Conservation (phyloP, 2,113 vertebrate genomes). For the rat (Rattus norvegicus) region DNA sequence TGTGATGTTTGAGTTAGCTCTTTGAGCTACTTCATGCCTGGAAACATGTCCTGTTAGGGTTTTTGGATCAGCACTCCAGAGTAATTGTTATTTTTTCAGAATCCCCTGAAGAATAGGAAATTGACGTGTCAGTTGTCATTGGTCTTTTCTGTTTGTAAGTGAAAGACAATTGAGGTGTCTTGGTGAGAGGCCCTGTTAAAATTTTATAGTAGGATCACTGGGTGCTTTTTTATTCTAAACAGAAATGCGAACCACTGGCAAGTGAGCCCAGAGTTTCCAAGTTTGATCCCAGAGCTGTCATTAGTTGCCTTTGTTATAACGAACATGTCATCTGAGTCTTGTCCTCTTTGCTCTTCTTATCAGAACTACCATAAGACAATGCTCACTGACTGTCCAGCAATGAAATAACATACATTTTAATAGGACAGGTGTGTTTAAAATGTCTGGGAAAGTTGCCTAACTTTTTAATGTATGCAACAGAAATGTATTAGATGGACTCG, state of each 20-base stretch:
- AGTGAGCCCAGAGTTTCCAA: not conserved
- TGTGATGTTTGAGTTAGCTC: conserved; percentile 3
- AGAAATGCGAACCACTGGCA: not conserved
- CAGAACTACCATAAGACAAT: not conserved
- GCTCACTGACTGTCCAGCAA: not conserved
- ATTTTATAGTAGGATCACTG: not conserved
- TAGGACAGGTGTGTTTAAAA: conserved; percentile 26
- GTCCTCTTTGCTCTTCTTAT: conserved; percentile 47
- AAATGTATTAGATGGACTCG: not conserved
- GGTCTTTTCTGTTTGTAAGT: not conserved
- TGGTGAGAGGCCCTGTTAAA: not conserved
- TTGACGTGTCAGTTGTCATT: not conserved
- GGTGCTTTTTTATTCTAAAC: conserved; percentile 16
- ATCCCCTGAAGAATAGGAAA: not conserved
- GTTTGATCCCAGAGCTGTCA: conserved; percentile 29
- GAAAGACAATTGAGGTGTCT: not conserved
- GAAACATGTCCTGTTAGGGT: conserved; percentile 26
- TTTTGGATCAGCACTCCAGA: not conserved
- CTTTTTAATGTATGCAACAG: not conserved
- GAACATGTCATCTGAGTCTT: conserved; percentile 12
- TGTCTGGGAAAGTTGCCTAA: conserved; percentile 1
- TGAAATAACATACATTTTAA: conserved; percentile 48
- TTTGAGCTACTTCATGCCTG: conserved; percentile 37
- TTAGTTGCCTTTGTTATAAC: conserved; percentile 27
- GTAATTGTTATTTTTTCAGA: not conserved